Conservation (phyloP, 2,888 invertebrate species). For the Platerodrilus igneus region DNA sequence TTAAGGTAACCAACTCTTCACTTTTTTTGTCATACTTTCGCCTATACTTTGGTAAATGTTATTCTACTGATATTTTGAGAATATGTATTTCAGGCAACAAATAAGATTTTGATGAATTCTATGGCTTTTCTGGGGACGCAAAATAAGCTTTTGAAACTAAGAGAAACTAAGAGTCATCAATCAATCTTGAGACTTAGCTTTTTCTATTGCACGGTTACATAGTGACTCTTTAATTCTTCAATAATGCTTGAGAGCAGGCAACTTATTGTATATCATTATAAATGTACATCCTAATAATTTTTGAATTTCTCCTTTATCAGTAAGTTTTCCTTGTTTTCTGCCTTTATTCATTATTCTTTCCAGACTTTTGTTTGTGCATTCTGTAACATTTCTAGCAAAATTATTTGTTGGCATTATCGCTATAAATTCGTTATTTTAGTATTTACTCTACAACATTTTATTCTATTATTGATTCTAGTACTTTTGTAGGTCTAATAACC, state of each 20-base stretch:
- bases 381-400: too few relatives aligned
- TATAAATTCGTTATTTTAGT: too few relatives aligned
- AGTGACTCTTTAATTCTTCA: slow-evolving; percentile 7
- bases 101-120: slow-evolving; percentile 6
- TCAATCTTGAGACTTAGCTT: slow-evolving; percentile 7
- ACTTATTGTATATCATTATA: slow-evolving; percentile 9
- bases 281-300: slow-evolving; percentile 8
- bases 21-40: slow-evolving; percentile 2
- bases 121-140: slow-evolving; percentile 9
- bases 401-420: too few relatives aligned
- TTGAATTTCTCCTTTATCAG: slow-evolving; percentile 9
- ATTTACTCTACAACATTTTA: too few relatives aligned
- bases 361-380: too few relatives aligned
- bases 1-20: too few relatives aligned
- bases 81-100: slow-evolving; percentile 8
- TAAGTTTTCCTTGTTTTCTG: slow-evolving; percentile 10
- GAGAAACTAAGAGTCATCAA: too few relatives aligned
- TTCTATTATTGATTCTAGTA: too few relatives aligned
- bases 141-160: slow-evolving; percentile 6
- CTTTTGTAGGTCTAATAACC: too few relatives aligned
- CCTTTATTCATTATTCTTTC: slow-evolving; percentile 12
- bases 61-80: slow-evolving; percentile 4
- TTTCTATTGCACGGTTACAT: slow-evolving; percentile 8
- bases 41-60: slow-evolving; percentile 3
- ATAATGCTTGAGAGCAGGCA: slow-evolving; percentile 8